Evolutionary conservation across 2,113 vertebrate species (phyloP).

Genomic region (Odobenus rosmarus): DNA sequence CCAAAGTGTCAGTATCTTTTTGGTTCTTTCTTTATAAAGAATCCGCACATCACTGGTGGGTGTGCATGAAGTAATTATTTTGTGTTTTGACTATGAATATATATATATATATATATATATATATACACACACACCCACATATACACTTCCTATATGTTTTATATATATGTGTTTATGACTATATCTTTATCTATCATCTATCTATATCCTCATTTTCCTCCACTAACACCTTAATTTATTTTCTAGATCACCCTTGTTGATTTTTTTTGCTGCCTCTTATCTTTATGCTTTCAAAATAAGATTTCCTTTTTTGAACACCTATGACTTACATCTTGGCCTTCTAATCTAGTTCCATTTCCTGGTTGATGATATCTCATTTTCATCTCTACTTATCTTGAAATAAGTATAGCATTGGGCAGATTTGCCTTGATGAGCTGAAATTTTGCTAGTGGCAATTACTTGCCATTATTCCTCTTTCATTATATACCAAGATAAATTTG

Average conservation of each 20-base stretch:
- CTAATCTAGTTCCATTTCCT: background rate
- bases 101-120: too few species aligned
- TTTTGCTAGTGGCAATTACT: background rate
- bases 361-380: background rate
- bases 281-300: background rate
- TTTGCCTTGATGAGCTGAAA: background rate
- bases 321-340: background rate
- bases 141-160: background rate
- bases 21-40: background rate
- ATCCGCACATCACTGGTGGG: background rate
- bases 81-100: background rate
- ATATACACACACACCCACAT: background rate
- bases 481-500: background rate
- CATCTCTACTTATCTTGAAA: background rate
- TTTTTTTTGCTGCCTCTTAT: background rate
- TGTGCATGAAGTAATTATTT: background rate
- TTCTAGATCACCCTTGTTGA: background rate
- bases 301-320: background rate
- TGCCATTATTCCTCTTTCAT: constrained; percentile 3
- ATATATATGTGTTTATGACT: background rate
- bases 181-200: background rate
- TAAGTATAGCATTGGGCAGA: background rate
- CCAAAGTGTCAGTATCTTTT: background rate
- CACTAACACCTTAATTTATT: background rate
- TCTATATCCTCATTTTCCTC: background rate